A percentile compares a stretch with the other conserved stretches of the same genome.
phyloP scores from a whole-genome alignment of 1,140 invertebrate species.

The Calliopsis andreniformis region DNA sequence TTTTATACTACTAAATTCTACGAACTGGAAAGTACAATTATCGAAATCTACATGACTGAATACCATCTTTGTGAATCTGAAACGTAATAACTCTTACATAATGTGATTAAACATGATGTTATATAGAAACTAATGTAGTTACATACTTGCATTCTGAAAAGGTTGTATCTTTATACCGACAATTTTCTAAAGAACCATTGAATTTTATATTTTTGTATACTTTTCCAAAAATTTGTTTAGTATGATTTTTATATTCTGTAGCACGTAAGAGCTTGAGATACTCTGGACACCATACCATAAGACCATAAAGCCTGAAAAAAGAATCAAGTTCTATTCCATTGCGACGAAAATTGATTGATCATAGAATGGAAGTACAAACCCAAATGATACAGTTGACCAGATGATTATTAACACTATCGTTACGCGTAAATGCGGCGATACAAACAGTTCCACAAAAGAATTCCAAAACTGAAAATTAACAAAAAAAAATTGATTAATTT shows the following conservation, averaged over 20 bases:
- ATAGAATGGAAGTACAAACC: constrained; percentile 63
- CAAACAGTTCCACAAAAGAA: constrained; percentile 83
- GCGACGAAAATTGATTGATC: constrained; percentile 53
- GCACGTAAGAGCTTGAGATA: constrained; percentile 78
- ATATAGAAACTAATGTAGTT: not conserved
- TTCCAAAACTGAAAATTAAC: constrained; percentile 82
- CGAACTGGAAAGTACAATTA: constrained; percentile 81
- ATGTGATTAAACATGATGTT: not conserved
- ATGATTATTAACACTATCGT: constrained; percentile 76
- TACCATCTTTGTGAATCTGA: constrained; percentile 81
- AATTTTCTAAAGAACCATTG: constrained; percentile 80
- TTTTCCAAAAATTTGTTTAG: constrained; percentile 59
- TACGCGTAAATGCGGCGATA: constrained; percentile 79
- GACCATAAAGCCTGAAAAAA: constrained; percentile 74
- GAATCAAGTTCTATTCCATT: constrained; percentile 61
- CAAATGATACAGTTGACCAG: constrained; percentile 74
- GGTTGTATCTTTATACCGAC: constrained; percentile 77
- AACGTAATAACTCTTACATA: constrained; percentile 48
- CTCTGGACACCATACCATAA: constrained; percentile 77
- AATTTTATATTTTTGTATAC: constrained; percentile 70
- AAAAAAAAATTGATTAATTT: constrained; percentile 24
- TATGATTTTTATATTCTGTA: constrained; percentile 75
- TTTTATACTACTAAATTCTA: constrained; percentile 82
- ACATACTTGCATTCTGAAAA: constrained; percentile 75
- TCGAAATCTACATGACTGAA: constrained; percentile 82